Evolutionary conservation across 1,140 invertebrate species (phyloP).

Genomic region (Elymnias hypermnestra): DNA sequence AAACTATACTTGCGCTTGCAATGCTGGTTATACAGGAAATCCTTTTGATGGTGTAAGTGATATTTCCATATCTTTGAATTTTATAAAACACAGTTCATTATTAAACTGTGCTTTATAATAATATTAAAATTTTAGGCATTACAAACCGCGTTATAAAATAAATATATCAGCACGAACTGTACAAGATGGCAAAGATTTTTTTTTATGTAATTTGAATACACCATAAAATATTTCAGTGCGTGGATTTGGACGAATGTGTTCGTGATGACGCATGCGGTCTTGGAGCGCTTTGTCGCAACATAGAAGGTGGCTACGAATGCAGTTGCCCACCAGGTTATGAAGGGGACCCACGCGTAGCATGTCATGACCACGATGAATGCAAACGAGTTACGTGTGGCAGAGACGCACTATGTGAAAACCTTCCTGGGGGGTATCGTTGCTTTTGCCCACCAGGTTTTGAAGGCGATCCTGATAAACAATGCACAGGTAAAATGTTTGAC

Average conservation of each 20-base stretch:
- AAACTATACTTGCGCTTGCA: conserved; percentile 92
- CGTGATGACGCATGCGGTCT: conserved; percentile 84
- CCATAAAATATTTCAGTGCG: conserved; percentile 82
- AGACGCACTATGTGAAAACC: conserved; percentile 87
- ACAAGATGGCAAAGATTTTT: too few species aligned
- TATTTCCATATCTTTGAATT: not conserved
- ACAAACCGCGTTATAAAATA: too few species aligned
- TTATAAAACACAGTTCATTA: not conserved
- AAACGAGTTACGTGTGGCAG: conserved; percentile 84
- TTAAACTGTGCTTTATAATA: too few species aligned
- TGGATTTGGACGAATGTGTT: conserved; percentile 90
- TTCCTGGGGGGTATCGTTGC: conserved; percentile 86
- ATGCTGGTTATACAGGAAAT: conserved; percentile 89
- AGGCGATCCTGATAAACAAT: conserved; percentile 81
- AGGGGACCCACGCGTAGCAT: conserved; percentile 82
- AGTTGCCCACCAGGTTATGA: conserved; percentile 88
- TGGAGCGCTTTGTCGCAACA: conserved; percentile 87
- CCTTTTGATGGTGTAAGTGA: conserved; percentile 85
- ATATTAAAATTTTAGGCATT: too few species aligned
- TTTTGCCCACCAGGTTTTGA: conserved; percentile 88
- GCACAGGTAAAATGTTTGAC: conserved; percentile 88
- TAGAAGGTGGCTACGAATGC: conserved; percentile 87
- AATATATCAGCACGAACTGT: too few species aligned
- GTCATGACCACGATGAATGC: conserved; percentile 89
- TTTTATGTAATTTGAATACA: too few species aligned